These are phyloP conservation scores for Pectinophora gossypiella DNA, from an alignment of 1,140 invertebrate species.

Conservation along the genomic window DNA sequence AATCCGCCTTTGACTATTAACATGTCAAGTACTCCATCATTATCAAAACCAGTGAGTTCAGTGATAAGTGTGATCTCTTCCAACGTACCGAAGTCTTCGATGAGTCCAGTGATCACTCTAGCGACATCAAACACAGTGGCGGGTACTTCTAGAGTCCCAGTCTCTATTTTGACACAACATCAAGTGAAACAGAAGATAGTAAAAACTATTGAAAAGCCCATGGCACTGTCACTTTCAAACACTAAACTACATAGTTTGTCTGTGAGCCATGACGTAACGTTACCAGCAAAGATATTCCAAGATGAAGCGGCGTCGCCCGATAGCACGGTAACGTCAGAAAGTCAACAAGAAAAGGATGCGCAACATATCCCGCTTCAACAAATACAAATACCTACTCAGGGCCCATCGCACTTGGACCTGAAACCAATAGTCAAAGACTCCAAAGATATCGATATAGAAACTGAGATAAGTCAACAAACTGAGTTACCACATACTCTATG, in stretches of 20 bases:
- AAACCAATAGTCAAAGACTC: conserved; percentile 43
- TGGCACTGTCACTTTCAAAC: conserved; percentile 68
- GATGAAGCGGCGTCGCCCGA: conserved; percentile 77
- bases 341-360: conserved; percentile 44
- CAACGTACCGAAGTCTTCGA: conserved; percentile 58
- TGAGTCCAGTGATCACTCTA: conserved; percentile 63
- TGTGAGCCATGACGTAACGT: conserved; percentile 73
- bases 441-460: conserved; percentile 70
- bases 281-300: conserved; percentile 79
- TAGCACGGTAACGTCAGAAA: conserved; percentile 71
- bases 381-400: conserved; percentile 32
- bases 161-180: conserved; percentile 64
- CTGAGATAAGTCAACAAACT: conserved; percentile 68
- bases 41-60: conserved; percentile 63
- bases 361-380: conserved; percentile 30
- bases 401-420: conserved; percentile 33
- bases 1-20: conserved; percentile 50
- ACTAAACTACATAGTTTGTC: conserved; percentile 74
- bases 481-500: conserved; percentile 63
- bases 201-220: conserved; percentile 74
- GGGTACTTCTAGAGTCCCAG: conserved; percentile 54
- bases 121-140: conserved; percentile 54
- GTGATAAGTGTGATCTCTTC: conserved; percentile 71
- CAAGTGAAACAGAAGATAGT: conserved; percentile 73
- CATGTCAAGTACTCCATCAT: conserved; percentile 46